These are phyloP conservation scores for Erebia palarica DNA, from an alignment of 2,888 invertebrate genomes.

Conservation along the genomic window DNA sequence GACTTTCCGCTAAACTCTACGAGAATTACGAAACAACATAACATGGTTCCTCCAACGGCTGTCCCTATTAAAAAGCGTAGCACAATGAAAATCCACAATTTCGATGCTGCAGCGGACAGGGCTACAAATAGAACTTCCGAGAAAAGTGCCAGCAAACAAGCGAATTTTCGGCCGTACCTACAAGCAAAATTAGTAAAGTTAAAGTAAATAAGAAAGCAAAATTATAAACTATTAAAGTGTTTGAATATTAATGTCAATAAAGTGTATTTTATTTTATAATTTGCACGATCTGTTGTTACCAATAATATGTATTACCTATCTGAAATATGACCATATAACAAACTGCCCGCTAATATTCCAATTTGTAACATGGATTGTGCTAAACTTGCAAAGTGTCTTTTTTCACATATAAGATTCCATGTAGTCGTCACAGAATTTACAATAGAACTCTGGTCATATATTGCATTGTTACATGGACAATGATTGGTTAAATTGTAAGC, in stretches of 20 bases:
- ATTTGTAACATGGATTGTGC: constrained; percentile 81
- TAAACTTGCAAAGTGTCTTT: constrained; percentile 76
- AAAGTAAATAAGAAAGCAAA: too few species aligned
- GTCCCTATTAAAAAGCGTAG: constrained; percentile 83
- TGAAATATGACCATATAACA: constrained; percentile 79
- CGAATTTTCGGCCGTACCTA: constrained; percentile 85
- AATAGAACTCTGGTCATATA: constrained; percentile 79
- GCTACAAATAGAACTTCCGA: constrained; percentile 81
- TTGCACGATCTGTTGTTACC: too few species aligned
- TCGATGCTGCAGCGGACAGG: constrained; percentile 79
- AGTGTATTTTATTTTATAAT: too few species aligned
- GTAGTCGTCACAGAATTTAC: constrained; percentile 82
- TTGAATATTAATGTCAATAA: too few species aligned
- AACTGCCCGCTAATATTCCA: constrained; percentile 80
- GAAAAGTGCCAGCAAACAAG: constrained; percentile 81
- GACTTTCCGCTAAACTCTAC: constrained; percentile 84
- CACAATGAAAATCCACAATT: constrained; percentile 83
- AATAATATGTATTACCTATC: constrained; percentile 57
- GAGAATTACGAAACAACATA: constrained; percentile 84
- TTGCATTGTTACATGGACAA: constrained; percentile 72
- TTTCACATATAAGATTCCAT: constrained; percentile 84
- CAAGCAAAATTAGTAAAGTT: constrained; percentile 40
- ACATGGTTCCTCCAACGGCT: constrained; percentile 85
- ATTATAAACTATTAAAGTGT: too few species aligned
- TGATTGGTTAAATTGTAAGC: constrained; percentile 61